A percentile compares a stretch with the other conserved stretches of the same genome.
These are phyloP conservation scores for Trachythela sp. DNA, from an alignment of 64 coral and sea anemone species.

Conservation along the genomic window DNA sequence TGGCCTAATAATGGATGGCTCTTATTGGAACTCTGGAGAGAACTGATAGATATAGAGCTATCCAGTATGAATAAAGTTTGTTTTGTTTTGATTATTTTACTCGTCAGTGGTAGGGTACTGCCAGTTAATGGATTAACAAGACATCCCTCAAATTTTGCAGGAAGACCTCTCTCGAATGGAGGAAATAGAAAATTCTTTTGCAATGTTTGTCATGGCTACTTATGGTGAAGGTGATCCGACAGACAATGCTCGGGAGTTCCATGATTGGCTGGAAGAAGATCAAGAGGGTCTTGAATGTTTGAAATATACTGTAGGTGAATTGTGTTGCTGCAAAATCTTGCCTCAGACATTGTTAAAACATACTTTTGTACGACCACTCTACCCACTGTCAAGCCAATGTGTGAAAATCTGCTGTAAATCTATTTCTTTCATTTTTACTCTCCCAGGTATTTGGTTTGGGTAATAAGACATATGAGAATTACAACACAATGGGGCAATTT, in stretches of 20 bases:
- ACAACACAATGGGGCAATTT: slow-evolving; percentile 83
- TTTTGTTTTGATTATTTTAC: no score
- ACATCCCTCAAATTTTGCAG: slow-evolving; percentile 18
- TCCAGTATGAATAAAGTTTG: no score
- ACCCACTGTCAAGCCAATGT: no score
- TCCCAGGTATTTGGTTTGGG: slow-evolving; percentile 83
- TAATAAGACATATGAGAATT: slow-evolving; percentile 86
- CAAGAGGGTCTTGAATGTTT: slow-evolving; percentile 83
- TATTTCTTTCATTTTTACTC: no score
- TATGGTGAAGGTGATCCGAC: slow-evolving; percentile 98
- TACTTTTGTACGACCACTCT: no score
- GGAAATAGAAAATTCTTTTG: slow-evolving; percentile 73
- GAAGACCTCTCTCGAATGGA: slow-evolving; percentile 75
- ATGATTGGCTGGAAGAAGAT: slow-evolving; percentile 92
- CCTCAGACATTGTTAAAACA: no score
- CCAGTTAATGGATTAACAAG: no score
- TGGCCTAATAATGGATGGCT: no score
- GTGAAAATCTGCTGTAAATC: no score
- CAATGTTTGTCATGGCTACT: slow-evolving; percentile 96
- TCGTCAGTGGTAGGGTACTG: no score
- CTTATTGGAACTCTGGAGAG: no score
- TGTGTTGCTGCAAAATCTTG: not conserved
- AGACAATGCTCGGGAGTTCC: slow-evolving; percentile 91
- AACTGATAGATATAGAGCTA: no score
- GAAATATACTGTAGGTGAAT: slow-evolving; percentile 69